Conservation (phyloP, 2,113 vertebrate species). For the Rattus rattus region DNA sequence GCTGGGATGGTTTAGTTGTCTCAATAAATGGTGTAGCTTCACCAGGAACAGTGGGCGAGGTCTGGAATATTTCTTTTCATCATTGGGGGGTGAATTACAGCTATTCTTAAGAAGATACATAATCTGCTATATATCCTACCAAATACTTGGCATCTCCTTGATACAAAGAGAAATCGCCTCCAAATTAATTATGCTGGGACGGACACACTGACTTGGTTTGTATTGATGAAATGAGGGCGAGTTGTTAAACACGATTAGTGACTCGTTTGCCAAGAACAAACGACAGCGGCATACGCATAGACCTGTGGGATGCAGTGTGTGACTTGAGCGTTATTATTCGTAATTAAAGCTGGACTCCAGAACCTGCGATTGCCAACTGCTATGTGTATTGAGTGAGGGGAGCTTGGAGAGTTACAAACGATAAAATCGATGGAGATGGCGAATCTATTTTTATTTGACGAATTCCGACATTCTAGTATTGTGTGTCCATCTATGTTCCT, state of each 20-base stretch:
- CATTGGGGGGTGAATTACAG: not conserved
- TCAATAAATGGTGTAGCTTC: not conserved
- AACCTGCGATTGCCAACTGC: not conserved
- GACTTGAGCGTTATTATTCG: not conserved
- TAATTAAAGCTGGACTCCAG: not conserved
- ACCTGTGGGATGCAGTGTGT: not conserved
- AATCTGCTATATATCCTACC: not conserved
- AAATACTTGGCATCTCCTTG: not conserved
- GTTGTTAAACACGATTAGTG: not conserved
- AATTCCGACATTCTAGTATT: not conserved
- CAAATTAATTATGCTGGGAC: not conserved
- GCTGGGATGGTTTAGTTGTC: not conserved
- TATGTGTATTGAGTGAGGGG: not conserved
- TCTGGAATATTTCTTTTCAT: not conserved
- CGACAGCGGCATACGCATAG: no score
- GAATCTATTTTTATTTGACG: not conserved
- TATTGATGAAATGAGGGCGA: not conserved
- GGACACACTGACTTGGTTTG: constrained; percentile 1
- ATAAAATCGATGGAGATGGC: no score
- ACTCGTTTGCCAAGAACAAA: not conserved
- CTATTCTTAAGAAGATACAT: not conserved
- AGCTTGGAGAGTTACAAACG: not conserved
- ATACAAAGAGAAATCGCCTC: not conserved
- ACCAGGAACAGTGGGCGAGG: not conserved
- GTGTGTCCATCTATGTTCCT: not conserved